phyloP scores from a whole-genome alignment of 64 coral and sea anemone species.

The Actinia tenebrosa region DNA sequence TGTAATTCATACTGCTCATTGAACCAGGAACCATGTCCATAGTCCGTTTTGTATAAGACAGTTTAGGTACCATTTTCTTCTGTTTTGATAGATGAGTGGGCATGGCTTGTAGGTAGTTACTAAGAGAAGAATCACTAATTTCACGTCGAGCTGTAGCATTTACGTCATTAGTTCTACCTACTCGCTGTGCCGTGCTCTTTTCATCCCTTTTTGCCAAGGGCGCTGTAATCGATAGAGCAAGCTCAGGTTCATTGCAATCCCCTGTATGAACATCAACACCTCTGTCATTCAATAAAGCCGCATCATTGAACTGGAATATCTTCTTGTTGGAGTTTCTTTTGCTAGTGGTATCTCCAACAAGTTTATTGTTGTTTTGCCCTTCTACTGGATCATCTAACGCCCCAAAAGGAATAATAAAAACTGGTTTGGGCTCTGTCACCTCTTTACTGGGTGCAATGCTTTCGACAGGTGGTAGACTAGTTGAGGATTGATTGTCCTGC shows the following conservation, averaged over 20 bases:
- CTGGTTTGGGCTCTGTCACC: conserved; percentile 36
- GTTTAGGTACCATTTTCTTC: conserved; percentile 43
- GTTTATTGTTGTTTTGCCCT: background rate
- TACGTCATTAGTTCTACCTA: background rate
- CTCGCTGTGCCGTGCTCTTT: background rate
- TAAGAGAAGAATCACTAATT: conserved; percentile 79
- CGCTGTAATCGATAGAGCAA: background rate
- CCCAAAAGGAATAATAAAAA: conserved; percentile 87
- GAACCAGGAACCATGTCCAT: conserved; percentile 7
- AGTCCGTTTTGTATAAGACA: conserved; percentile 68
- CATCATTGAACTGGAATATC: background rate
- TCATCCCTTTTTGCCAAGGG: background rate
- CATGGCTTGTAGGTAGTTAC: conserved; percentile 64
- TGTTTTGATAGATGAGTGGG: conserved; percentile 18
- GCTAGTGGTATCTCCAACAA: background rate
- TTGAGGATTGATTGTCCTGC: background rate
- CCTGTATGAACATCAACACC: background rate
- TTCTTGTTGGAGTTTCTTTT: background rate
- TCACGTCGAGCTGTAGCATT: conserved; percentile 25
- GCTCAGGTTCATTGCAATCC: background rate
- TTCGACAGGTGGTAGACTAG: background rate
- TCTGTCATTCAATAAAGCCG: background rate
- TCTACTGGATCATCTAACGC: conserved; percentile 85
- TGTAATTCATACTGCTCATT: background rate
- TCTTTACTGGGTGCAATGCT: background rate